Evolutionary conservation across 2,888 invertebrate species (phyloP).

Genomic region (Kryphioiulus occultus): DNA sequence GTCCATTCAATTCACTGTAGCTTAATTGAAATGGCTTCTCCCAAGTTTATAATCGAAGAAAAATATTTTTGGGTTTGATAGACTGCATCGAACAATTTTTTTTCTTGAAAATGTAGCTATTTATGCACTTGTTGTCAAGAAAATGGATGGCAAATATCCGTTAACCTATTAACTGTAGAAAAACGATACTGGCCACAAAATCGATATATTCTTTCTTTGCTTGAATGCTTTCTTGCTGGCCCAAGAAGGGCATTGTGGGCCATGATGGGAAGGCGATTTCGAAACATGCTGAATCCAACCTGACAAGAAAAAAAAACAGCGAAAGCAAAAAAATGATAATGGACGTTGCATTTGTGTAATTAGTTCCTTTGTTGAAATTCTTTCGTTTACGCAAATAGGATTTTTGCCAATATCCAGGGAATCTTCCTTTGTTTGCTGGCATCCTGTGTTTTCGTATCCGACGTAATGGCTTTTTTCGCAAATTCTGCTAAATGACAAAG

Average conservation of each 20-base stretch:
- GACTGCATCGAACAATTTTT: too few relatives aligned
- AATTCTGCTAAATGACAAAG: background rate
- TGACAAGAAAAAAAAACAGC: background rate
- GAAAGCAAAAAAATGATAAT: background rate
- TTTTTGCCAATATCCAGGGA: background rate
- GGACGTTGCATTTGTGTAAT: background rate
- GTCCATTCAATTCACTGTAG: background rate
- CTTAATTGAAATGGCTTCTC: background rate
- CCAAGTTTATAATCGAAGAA: background rate
- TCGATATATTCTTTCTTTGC: background rate
- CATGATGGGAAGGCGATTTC: background rate
- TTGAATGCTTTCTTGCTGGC: background rate
- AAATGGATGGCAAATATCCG: slow-evolving; percentile 26
- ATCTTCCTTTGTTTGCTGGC: background rate
- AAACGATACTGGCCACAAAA: background rate
- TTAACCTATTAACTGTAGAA: background rate
- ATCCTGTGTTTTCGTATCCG: background rate
- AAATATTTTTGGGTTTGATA: background rate
- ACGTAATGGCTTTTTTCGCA: background rate
- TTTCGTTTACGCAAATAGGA: background rate
- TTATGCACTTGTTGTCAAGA: slow-evolving; percentile 12
- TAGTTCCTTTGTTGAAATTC: background rate
- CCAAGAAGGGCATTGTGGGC: background rate
- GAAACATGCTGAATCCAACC: background rate
- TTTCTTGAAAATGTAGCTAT: background rate